These are phyloP conservation scores for Tyrannus savana DNA, from an alignment of 2,113 vertebrate species.

Conservation along the genomic window DNA sequence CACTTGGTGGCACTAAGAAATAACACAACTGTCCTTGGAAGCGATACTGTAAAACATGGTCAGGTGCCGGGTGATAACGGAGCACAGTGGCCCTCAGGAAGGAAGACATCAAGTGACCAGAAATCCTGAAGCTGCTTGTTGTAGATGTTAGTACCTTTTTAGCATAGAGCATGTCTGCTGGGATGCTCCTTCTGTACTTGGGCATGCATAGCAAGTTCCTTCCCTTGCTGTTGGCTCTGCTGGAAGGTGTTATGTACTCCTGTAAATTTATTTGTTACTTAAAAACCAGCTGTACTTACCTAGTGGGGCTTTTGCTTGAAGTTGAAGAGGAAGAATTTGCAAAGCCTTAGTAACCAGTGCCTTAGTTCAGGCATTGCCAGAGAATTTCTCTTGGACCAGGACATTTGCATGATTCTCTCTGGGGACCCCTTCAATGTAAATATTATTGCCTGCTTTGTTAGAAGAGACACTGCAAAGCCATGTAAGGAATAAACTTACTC, in stretches of 20 bases:
- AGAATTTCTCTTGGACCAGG: background rate
- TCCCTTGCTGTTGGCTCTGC: background rate
- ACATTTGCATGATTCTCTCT: background rate
- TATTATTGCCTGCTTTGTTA: background rate
- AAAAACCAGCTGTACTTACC: background rate
- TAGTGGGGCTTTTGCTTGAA: background rate
- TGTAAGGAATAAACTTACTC: background rate
- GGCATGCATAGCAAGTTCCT: fast-evolving
- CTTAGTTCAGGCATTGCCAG: background rate
- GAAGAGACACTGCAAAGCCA: background rate
- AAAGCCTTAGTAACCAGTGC: background rate
- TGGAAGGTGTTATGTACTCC: background rate
- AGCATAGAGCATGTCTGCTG: background rate
- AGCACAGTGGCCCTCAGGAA: background rate
- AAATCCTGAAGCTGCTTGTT: background rate
- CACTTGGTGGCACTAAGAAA: constrained; percentile 75
- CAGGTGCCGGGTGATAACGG: background rate
- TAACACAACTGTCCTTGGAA: constrained; percentile 12
- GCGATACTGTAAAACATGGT: background rate
- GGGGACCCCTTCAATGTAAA: background rate
- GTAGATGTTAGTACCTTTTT: background rate
- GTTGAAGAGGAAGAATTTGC: background rate
- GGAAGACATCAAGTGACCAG: background rate
- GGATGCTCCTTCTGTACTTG: background rate
- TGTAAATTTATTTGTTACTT: background rate